These are phyloP conservation scores for Baccha elongata DNA, from an alignment of 2,888 invertebrate genomes.

Conservation along the genomic window DNA sequence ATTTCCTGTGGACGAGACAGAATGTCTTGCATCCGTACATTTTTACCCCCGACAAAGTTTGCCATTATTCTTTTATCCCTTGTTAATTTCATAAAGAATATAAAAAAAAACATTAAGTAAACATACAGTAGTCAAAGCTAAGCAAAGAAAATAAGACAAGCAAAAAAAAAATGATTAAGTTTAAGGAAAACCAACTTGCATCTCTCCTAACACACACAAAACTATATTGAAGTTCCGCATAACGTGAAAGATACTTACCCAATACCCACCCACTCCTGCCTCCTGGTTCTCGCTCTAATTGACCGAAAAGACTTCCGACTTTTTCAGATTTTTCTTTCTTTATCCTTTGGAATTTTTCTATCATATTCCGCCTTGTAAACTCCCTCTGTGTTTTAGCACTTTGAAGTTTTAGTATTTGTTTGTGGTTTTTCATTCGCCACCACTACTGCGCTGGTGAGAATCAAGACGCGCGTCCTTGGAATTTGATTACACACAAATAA, in stretches of 20 bases:
- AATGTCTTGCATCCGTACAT: slow-evolving; percentile 35
- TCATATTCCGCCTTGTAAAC: slow-evolving; percentile 17
- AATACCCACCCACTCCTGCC: not conserved
- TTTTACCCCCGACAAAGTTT: slow-evolving; percentile 2
- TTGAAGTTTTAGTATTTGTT: slow-evolving; percentile 57
- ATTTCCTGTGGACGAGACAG: slow-evolving; percentile 47
- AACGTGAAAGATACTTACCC: slow-evolving; percentile 25
- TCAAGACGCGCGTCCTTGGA: slow-evolving; percentile 68
- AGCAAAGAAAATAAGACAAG: slow-evolving; percentile 14
- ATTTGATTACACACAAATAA: slow-evolving; percentile 66
- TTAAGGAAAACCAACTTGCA: slow-evolving; percentile 64
- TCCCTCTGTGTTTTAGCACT: not conserved
- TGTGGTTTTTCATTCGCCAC: slow-evolving; percentile 42
- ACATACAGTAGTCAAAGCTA: slow-evolving; percentile 39
- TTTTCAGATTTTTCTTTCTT: slow-evolving; percentile 14
- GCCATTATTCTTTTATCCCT: slow-evolving; percentile 29
- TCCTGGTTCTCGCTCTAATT: slow-evolving; percentile 60
- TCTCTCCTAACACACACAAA: slow-evolving; percentile 1
- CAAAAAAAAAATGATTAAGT: slow-evolving; percentile 65
- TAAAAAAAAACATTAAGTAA: slow-evolving; percentile 34
- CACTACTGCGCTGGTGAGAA: slow-evolving; percentile 36
- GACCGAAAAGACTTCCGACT: slow-evolving; percentile 68
- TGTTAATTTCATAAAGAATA: slow-evolving; percentile 3
- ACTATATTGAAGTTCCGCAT: slow-evolving; percentile 42
- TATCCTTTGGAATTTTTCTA: slow-evolving; percentile 11